phyloP scores from a whole-genome alignment of 1,140 invertebrate genomes.

The Campoletis sonorensis region DNA sequence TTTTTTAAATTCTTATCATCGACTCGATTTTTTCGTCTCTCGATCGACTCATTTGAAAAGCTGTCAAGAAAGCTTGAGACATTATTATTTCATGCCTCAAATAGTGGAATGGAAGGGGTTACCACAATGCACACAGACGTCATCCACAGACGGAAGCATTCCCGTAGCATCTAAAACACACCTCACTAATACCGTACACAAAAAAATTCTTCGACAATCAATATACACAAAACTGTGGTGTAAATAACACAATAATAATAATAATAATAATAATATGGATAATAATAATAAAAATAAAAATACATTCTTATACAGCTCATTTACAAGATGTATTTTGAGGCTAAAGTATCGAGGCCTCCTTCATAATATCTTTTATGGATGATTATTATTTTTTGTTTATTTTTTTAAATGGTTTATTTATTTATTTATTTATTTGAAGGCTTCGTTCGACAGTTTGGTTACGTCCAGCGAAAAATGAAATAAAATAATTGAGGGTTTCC shows the following conservation, averaged over 20 bases:
- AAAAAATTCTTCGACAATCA: slow-evolving; percentile 58
- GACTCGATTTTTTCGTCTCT: not conserved
- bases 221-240: slow-evolving; percentile 60
- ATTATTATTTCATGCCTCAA: slow-evolving; percentile 66
- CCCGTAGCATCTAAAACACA: slow-evolving; percentile 73
- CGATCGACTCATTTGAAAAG: slow-evolving; percentile 49
- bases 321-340: slow-evolving; percentile 17
- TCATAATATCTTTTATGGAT: not conserved
- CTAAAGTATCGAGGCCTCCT: not conserved
- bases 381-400: not conserved
- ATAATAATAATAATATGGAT: slow-evolving; percentile 44
- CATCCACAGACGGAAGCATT: slow-evolving; percentile 72
- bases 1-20: no score
- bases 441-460: no score
- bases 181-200: slow-evolving; percentile 68
- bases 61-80: slow-evolving; percentile 67
- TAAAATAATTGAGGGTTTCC: no score
- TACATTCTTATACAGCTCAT: slow-evolving; percentile 15
- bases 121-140: slow-evolving; percentile 72
- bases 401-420: not conserved
- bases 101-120: slow-evolving; percentile 65
- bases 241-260: slow-evolving; percentile 57
- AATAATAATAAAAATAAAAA: slow-evolving; percentile 54
- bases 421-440: not conserved
- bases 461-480: no score